Evolutionary conservation across 2,888 invertebrate genomes (phyloP).

Genomic region (Leptinotarsa peninsularis): DNA sequence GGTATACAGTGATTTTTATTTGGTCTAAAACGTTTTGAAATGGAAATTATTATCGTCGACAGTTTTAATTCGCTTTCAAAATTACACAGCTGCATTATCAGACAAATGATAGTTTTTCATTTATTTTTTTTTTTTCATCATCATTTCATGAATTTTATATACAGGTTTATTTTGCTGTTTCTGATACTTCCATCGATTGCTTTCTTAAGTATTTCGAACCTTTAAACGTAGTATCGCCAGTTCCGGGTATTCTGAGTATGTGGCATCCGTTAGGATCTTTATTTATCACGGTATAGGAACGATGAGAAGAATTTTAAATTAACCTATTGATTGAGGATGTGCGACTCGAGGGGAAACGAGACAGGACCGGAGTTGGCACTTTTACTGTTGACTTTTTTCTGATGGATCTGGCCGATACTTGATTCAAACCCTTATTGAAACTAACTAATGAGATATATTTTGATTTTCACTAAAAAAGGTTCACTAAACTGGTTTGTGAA

Average conservation of each 20-base stretch:
- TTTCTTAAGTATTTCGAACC: neutral
- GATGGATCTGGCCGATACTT: too few species aligned
- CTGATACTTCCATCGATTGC: neutral
- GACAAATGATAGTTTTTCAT: too few species aligned
- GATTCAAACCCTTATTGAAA: too few species aligned
- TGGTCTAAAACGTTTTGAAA: too few species aligned
- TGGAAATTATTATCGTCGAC: too few species aligned
- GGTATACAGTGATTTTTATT: too few species aligned
- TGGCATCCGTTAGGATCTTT: neutral
- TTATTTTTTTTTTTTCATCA: neutral
- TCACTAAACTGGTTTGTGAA: too few species aligned
- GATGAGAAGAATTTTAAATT: slow-evolving; percentile 33
- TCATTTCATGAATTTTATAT: neutral
- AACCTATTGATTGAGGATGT: slow-evolving; percentile 39
- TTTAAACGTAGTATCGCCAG: neutral
- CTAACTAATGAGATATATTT: too few species aligned
- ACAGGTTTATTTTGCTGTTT: neutral
- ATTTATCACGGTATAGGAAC: neutral
- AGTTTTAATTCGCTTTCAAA: too few species aligned
- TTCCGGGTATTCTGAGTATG: neutral
- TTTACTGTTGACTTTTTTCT: too few species aligned
- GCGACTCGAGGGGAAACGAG: slow-evolving; percentile 16
- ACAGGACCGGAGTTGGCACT: slow-evolving; percentile 22
- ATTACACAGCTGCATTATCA: too few species aligned
- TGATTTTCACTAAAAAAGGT: too few species aligned